Evolutionary conservation across 2,888 invertebrate species (phyloP), one percentile per base, ranked within the genome.

Genomic region (Thymelicus sylvestris): DNA sequence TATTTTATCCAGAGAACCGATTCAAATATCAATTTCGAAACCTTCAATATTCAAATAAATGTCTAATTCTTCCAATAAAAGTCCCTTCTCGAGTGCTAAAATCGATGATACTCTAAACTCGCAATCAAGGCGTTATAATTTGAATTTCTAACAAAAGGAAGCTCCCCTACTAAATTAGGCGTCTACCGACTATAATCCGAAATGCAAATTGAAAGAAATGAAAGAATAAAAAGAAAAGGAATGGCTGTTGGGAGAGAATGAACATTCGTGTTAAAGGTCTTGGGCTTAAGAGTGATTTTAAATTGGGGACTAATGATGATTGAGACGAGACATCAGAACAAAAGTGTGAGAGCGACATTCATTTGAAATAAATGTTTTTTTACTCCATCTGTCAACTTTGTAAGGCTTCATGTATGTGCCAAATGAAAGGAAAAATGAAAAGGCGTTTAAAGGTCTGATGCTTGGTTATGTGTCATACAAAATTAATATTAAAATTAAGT

Each of bases 201-300:
- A 81, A 86, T 85, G 85, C 82, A 84, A 86, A 86, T 86, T 82
- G 77, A 74, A 77, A 79, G 77, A 78, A 65, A 70, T 70, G 60
- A 70, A 77, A 79, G 77, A 76, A 75, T 78, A 73, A 79, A 81
- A 75, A 75, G 72, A 74, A 50, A 61, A 67, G 52, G 68, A 72
- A 66, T 48, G 60, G 68, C 63, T 66, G 70, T 70, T 59, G 59
- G 65, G 67, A 38, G 48, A 66, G 55, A 66, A 57, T 41, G 61
- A 57, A 57, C 60, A 63, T 41, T 55, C 65, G 65, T 55, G 39
- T 41, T 60, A 41, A 55, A 55, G 24, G 55, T 57, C 41, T 55
- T 41, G 15, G 15, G 41, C 60, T 60, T 60, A 60, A 60, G 41
- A 60, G 57, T 57, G 60, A 41, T 41, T 41, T 60, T 41, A 60